These are phyloP conservation scores for Cygnus olor DNA, from an alignment of 2,797 vertebrate genomes.

Conservation along the genomic window DNA sequence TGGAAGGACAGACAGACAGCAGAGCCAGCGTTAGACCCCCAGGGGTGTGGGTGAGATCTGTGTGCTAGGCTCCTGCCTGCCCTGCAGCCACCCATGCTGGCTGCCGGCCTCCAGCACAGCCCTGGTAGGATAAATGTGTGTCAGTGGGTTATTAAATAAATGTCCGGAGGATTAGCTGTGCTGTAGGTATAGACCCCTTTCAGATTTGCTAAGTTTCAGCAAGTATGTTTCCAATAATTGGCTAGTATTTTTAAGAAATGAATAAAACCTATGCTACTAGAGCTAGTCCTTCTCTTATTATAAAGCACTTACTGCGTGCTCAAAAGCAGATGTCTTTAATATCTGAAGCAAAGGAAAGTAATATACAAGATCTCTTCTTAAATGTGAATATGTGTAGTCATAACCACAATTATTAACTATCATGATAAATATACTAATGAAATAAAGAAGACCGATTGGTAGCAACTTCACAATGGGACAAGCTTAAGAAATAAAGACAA, in stretches of 20 bases:
- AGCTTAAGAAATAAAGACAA: neutral
- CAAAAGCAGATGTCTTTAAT: neutral
- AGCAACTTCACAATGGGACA: neutral
- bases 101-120: neutral
- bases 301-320: neutral
- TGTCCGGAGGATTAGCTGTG: neutral
- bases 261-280: neutral
- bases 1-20: neutral
- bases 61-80: neutral
- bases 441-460: neutral
- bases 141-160: neutral
- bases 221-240: constrained; percentile 20
- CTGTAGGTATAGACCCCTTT: neutral
- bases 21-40: neutral
- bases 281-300: neutral
- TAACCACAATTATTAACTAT: neutral
- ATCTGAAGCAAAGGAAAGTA: neutral
- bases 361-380: neutral
- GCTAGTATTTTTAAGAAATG: constrained; percentile 4
- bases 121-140: neutral
- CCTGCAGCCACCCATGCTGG: neutral
- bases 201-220: neutral
- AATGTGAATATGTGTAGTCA: neutral
- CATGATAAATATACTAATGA: neutral
- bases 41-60: neutral